Base-by-base conservation (phyloP, 2,797 vertebrate genomes). In the Poeciliopsis infans region DNA sequence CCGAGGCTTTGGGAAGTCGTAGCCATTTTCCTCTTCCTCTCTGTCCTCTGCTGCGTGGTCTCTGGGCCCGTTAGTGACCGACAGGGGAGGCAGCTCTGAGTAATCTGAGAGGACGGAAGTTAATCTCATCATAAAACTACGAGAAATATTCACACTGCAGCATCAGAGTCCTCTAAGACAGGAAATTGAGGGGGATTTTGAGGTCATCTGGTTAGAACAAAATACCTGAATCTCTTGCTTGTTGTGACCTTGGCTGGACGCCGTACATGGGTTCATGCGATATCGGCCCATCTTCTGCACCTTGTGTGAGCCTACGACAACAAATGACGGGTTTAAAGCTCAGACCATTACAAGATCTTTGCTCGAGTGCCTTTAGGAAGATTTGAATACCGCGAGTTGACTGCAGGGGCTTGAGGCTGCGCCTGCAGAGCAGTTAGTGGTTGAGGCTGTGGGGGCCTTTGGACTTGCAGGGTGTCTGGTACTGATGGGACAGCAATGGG, bases 261-360 rank as follows among this genome's bases (percentile, higher is more conserved):
- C 98, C 96, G 94, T 97, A 98, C 98, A 98, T 99, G 25, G 97
- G 97, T 93, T 99, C 98, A 72, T 98, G 98, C 47, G 93, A 97
- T 74, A 91, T 94, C 25, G 93, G 97, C 72, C 93, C 95, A 7
- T 98, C 96, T 79, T 97, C 96, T 74, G 95, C 95, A 76, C 76
- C 82, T 69, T 92, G 64, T 5, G 91, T 4, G n/a, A 87, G 49
- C 79, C 96, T 96, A 76, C n/a, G 57, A 81, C 23, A 72, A 55
- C 31, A 72, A 78, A 78, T n/a, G 77, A 71, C 33, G 46, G 12
- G 36, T 12, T n/a, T 3, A 31, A 51, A 45, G 1, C 25, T 28
- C 4, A 20, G 2, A 70, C 7, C 51, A 41, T 3, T 13, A 45
- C 25, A 16, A 70, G 25, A 46, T 28, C 25, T 31, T 7, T 13